These are phyloP conservation scores for Brachycybe producta DNA, from an alignment of 2,888 invertebrate genomes.

Conservation along the genomic window DNA sequence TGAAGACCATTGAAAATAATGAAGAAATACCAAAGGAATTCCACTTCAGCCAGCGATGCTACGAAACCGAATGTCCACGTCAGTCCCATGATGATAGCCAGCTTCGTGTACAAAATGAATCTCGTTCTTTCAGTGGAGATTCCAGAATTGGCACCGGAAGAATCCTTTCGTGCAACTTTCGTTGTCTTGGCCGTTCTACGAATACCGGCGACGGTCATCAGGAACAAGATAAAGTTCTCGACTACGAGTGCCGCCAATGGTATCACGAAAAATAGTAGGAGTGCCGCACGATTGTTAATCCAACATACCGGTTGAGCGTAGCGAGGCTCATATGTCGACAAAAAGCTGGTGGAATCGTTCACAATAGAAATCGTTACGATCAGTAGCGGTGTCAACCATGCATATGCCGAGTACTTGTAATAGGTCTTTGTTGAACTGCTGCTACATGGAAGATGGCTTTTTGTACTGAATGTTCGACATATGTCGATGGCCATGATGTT, in stretches of 20 bases:
- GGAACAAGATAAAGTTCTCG: slow-evolving; percentile 33
- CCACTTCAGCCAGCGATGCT: slow-evolving; percentile 30
- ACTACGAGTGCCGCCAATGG: slow-evolving; percentile 33
- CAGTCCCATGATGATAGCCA: slow-evolving; percentile 37
- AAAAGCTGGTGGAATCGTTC: slow-evolving; percentile 20
- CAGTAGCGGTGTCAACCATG: slow-evolving; percentile 33
- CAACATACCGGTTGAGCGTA: slow-evolving; percentile 30
- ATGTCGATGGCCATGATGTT: slow-evolving; percentile 38
- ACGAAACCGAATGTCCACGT: slow-evolving; percentile 38
- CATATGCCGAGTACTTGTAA: slow-evolving; percentile 30
- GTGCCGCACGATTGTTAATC: slow-evolving; percentile 31
- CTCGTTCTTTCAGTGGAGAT: slow-evolving; percentile 22
- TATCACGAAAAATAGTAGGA: slow-evolving; percentile 34
- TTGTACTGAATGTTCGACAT: slow-evolving; percentile 33
- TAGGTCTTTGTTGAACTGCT: background rate
- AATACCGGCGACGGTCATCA: slow-evolving; percentile 30
- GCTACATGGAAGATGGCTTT: background rate
- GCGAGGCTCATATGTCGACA: slow-evolving; percentile 18
- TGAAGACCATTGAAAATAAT: slow-evolving; percentile 38
- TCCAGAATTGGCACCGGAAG: background rate
- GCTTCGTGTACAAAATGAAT: slow-evolving; percentile 30
- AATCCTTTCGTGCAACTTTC: background rate
- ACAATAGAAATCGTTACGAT: slow-evolving; percentile 27
- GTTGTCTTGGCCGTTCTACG: slow-evolving; percentile 16
- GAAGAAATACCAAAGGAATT: slow-evolving; percentile 36